A percentile compares a stretch with the other conserved stretches of the same genome.
Evolutionary conservation across 2,113 vertebrate genomes (phyloP).

Genomic region (Tricholaema leucomelas): DNA sequence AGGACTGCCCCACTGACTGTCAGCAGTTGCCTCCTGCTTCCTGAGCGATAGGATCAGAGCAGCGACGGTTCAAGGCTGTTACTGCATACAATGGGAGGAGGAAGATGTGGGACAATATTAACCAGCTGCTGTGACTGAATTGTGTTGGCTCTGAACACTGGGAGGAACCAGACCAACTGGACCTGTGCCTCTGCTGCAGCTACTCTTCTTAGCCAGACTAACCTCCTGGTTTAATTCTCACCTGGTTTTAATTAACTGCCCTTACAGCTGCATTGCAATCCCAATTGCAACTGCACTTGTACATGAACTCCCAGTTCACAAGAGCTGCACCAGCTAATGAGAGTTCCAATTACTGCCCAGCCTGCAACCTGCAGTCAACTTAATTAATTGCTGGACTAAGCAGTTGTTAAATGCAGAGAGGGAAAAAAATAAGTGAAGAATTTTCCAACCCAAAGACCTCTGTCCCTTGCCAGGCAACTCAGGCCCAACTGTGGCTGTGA

Average conservation of each 20-base stretch:
- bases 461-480: neutral
- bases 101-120: conserved; percentile 14
- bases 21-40: conserved; percentile 51
- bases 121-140: conserved; percentile 15
- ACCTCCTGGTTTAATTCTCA: neutral
- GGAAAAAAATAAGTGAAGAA: neutral
- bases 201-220: neutral
- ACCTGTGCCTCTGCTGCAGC: neutral
- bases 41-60: conserved; percentile 36
- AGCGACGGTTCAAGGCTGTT: conserved; percentile 24
- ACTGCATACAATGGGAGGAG: conserved; percentile 32
- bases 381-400: neutral
- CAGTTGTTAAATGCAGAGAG: neutral
- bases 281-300: neutral
- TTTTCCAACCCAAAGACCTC: neutral
- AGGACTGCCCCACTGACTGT: neutral
- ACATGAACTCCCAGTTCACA: neutral
- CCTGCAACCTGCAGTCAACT: neutral
- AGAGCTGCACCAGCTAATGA: neutral
- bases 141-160: neutral
- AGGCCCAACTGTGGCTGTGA: neutral
- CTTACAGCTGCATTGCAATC: neutral
- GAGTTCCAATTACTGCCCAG: neutral
- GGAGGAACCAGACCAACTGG: neutral
- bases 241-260: neutral